Evolutionary conservation across 2,797 vertebrate species (phyloP), one percentile per base, ranked within the genome.

Genomic region (Ciconia nigra): DNA sequence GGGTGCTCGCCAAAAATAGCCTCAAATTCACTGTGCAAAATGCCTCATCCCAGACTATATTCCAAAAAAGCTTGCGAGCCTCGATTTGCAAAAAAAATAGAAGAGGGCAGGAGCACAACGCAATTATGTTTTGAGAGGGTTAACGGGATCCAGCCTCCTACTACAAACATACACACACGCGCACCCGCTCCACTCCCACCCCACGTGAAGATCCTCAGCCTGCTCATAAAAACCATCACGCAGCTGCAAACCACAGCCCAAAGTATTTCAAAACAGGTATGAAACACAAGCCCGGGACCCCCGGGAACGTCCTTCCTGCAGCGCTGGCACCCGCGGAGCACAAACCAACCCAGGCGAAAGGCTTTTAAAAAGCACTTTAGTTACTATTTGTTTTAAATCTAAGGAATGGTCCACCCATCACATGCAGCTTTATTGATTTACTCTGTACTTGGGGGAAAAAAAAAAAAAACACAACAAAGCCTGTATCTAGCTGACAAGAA

Each of bases 211-310:
- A 35, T 17, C 31, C 67, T 33, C 51, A 31, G 33, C 28, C 59
- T 19, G 41, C 69, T 46, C 58, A 7, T 2, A 16, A 37, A 37
- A 92, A 37, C 10, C 39, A 7, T 0, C 0, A 21, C 0, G 11
- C 28, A 59, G 72, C 57, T 35, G 31, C 80, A 39, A 33, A 57
- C 10, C 44, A 22, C 55, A 87, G 61, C 66, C 22, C 8, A 4
- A 9, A 33, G 5, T 1, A 3, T 18, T 17, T 22, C 69, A 5
- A 10, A 29, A 0, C 1, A 0, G 12, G 28, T 2, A 9, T 0
- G 13, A 49, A 78, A 63, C 8, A 4, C 37, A 8, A 65, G 6
- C 2, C n/a, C 66, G 4, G 6, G 33, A 12, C 7, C 6, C 18
- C 19, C 21, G 59, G 39, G 15, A 6, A 28, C 12, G 47, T 5